Evolutionary conservation across 2,113 vertebrate species (phyloP).

Genomic region (Megaceryle torquata): DNA sequence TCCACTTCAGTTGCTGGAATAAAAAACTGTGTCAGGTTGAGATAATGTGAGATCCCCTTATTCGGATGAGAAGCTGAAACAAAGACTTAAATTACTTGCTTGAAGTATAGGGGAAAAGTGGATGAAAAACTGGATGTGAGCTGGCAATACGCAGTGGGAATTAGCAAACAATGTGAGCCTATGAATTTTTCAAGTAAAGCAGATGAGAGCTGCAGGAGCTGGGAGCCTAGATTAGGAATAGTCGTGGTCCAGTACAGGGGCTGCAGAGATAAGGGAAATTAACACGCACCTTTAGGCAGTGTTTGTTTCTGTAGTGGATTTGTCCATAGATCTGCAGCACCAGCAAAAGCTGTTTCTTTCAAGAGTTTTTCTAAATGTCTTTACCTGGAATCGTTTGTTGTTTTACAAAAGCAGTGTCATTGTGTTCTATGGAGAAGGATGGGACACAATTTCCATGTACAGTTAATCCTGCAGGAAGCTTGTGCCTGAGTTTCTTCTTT

Average conservation of each 20-base stretch:
- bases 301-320: not conserved
- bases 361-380: not conserved
- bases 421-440: not conserved
- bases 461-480: not conserved
- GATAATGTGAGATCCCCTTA: not conserved
- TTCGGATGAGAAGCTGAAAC: not conserved
- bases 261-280: not conserved
- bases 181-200: not conserved
- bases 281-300: accelerated
- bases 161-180: not conserved
- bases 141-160: not conserved
- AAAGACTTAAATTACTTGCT: not conserved
- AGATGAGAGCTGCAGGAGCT: not conserved
- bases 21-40: not conserved
- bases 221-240: not conserved
- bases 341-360: not conserved
- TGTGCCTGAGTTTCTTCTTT: not conserved
- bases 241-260: not conserved
- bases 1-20: not conserved
- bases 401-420: not conserved
- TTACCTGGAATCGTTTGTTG: not conserved
- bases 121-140: not conserved
- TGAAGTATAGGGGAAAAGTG: not conserved
- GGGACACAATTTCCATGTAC: not conserved
- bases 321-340: not conserved